Conservation (phyloP, 1,140 invertebrate genomes). For the Schlechtendalia chinensis region DNA sequence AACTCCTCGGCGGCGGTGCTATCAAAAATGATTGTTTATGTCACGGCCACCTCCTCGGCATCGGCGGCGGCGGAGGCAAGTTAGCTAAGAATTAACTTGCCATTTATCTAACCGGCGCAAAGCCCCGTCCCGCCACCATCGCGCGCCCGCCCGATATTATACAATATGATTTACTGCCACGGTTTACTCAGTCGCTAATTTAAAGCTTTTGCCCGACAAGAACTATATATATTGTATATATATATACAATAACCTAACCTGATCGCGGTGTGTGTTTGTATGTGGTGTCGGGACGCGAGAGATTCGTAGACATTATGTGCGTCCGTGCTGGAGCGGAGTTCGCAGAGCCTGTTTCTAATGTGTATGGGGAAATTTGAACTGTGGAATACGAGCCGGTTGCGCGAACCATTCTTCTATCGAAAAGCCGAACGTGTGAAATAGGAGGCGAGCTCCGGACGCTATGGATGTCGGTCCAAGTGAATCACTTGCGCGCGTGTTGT, state of each 20-base stretch:
- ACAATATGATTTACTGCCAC: constrained; percentile 45
- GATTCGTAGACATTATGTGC: not conserved
- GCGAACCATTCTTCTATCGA: no score
- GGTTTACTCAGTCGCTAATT: constrained; percentile 47
- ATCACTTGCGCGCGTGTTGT: no score
- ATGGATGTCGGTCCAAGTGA: no score
- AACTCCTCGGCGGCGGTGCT: constrained; percentile 36
- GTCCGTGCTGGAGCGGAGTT: not conserved
- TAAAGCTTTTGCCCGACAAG: constrained; percentile 43
- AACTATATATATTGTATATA: not conserved
- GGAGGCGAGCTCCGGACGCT: no score
- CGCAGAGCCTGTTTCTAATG: not conserved
- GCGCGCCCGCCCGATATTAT: constrained; percentile 2
- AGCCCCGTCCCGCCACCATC: not conserved
- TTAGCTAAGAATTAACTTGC: constrained; percentile 49
- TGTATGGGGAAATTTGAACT: no score
- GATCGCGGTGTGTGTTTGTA: not conserved
- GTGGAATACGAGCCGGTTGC: no score
- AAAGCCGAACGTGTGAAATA: no score
- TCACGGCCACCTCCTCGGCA: constrained; percentile 18
- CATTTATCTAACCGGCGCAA: constrained; percentile 47
- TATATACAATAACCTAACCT: no score
- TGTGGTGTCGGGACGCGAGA: not conserved
- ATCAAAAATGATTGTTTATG: constrained; percentile 50
- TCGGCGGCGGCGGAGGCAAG: constrained; percentile 28